Percentiles rank a stretch among this genome's conserved stretches.
Evolutionary conservation across 2,888 invertebrate species (phyloP).

Genomic region (Meghimatium bilineatum): DNA sequence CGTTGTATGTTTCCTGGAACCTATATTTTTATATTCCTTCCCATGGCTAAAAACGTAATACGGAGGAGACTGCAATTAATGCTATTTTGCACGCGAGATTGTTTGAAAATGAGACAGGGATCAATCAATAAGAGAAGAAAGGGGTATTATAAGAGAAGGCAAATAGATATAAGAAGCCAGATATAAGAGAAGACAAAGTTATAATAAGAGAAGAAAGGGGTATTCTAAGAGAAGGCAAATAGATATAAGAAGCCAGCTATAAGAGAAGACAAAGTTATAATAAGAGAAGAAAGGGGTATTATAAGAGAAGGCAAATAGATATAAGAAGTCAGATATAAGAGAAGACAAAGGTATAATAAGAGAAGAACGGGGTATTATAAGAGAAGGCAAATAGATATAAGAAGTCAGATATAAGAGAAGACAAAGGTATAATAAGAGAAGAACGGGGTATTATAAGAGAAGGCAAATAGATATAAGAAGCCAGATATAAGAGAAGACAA

Average conservation of each 20-base stretch:
- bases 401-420: too few relatives aligned
- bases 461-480: too few relatives aligned
- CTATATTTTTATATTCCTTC: neutral
- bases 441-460: too few relatives aligned
- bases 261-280: neutral
- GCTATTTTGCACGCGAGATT: neutral
- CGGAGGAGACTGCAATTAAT: neutral
- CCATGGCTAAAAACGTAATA: neutral
- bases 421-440: too few relatives aligned
- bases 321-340: neutral
- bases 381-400: too few relatives aligned
- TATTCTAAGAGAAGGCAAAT: neutral
- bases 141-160: too few relatives aligned
- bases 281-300: neutral
- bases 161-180: neutral
- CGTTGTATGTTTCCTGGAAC: neutral
- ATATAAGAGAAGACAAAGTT: neutral
- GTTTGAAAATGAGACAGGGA: neutral
- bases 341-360: neutral
- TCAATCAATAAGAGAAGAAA: neutral
- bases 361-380: neutral
- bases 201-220: neutral
- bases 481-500: too few relatives aligned
- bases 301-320: neutral
- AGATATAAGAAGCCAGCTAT: neutral